phyloP scores from a whole-genome alignment of 2,888 invertebrate genomes.

The Amphipoea oculea region DNA sequence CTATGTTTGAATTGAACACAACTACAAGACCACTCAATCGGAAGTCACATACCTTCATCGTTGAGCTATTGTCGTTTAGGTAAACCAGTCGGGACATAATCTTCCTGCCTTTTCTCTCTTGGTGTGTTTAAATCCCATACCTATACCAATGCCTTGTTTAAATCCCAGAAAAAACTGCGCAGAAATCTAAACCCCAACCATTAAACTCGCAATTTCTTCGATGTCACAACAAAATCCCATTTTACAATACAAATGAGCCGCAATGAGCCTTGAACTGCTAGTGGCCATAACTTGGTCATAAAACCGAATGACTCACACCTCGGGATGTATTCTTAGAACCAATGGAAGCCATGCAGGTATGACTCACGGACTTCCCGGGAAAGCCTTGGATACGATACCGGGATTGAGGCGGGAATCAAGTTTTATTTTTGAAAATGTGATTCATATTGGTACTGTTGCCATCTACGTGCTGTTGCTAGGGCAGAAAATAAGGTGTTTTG shows the following conservation, averaged over 20 bases:
- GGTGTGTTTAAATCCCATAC: not conserved
- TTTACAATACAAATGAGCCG: slow-evolving; percentile 22
- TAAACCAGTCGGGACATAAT: not conserved
- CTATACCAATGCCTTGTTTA: not conserved
- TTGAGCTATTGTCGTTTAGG: no score
- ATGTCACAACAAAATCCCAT: slow-evolving; percentile 40
- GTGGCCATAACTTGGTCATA: slow-evolving; percentile 44
- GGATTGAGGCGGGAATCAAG: slow-evolving; percentile 38
- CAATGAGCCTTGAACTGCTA: slow-evolving; percentile 52
- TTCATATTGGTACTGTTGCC: slow-evolving; percentile 12
- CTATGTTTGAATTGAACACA: no score
- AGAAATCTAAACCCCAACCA: not conserved
- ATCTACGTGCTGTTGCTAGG: not conserved
- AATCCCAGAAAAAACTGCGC: not conserved
- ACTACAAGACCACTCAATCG: no score
- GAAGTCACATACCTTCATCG: no score
- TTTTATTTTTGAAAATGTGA: slow-evolving; percentile 36
- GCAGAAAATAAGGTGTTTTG: not conserved
- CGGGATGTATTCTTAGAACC: slow-evolving; percentile 58
- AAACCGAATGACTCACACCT: slow-evolving; percentile 54
- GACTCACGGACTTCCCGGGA: slow-evolving; percentile 60
- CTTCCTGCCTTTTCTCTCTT: not conserved
- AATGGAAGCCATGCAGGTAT: slow-evolving; percentile 39
- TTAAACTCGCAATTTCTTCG: slow-evolving; percentile 2
- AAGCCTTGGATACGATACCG: slow-evolving; percentile 53